Evolutionary conservation across 1,140 invertebrate genomes (phyloP), one percentile per base, ranked within the genome.

Genomic region (Drosophila paulistorum): DNA sequence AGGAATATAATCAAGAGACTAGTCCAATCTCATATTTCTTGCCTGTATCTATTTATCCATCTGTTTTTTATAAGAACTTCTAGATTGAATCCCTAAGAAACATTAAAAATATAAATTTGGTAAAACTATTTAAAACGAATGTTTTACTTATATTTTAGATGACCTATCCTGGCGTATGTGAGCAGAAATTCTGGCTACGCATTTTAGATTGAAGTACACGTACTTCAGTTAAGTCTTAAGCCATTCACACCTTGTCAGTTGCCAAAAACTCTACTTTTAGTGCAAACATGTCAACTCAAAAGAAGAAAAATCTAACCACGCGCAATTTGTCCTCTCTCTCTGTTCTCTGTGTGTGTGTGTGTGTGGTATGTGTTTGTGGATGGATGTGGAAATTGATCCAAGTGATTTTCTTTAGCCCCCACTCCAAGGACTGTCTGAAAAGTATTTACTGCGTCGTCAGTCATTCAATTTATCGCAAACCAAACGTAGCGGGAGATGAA

Each of bases 361-460:
- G 48, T 55, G 62, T 37, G 42, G 48, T 54, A 20, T 55, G 62
- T 37, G 42, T 61, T 23, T 60, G 33, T 60, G 45, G 45, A 51
- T 51, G 17, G 57, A 74, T 75, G 73, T 74, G 73, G 74, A 77
- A 77, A 77, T 77, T 77, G 74, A 77, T 77, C 74, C 74, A 61
- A 77, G 69, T 68, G 66, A 74, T 67, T 70, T 62, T 65, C 55
- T 39, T 55, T 35, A 60, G 35, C 61, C 59, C 68, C 68, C 71
- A 45, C 74, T 70, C 45, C 45, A 23, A n/a, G 37, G 63, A 66
- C 67, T 71, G 79, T 89, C 84, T 89, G 80, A 87, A 87, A 87
- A 87, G 84, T 87, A 87, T 87, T 87, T 87, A 89, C 83, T 82
- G 76, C 79, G 77, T 87, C 83, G 83, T 87, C 83, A 87, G 83